Evolutionary conservation across 2,113 vertebrate genomes (phyloP), one percentile per base, ranked within the genome.

Genomic region (Muscicapa adusta): DNA sequence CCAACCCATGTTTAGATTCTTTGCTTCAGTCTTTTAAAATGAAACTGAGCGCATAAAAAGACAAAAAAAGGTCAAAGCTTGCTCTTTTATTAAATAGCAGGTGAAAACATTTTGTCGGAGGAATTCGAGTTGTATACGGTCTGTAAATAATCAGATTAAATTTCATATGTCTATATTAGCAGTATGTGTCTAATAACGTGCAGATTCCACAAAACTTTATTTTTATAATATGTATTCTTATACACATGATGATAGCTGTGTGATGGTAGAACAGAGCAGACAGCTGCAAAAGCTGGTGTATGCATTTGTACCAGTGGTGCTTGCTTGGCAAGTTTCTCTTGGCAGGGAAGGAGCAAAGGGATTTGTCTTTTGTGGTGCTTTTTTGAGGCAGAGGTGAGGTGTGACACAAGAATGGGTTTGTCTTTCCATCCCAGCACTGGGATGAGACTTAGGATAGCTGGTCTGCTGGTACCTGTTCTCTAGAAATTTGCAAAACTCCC

Each of bases 31-130:
- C 72, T 84, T 96, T 86, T 63, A 63, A 65, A 80, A 57, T 62
- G 42, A 80, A 89, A 78, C 20, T 34, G 62, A 58, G 60, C 1
- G 0, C 38, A 74, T 88, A 36, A 76, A 89, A 85, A 87, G 43
- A 60, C 45, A 68, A 88, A 51, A 60, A 73, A 87, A 87, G 74
- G 51, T 92, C 87, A 73, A 88, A 75, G 12, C 17, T 62, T 88
- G 58, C 31, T 79, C 20, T 94, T 92, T 89, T 90, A 94, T 91
- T 82, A 57, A 91, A 87, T 48, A 94, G 47, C 63, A 78, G 36
- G 42, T 87, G 61, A 79, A 92, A 93, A 87, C 36, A 63, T 86
- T 88, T 91, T 91, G n/a, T 50, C 60, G 43, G 14, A 88, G 38
- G n/a, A 45, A 91, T 36, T 57, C 61, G 51, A 72, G 76, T 90